Evolutionary conservation across 2,888 invertebrate species (phyloP), one percentile per base, ranked within the genome.

Genomic region (Melangyna quadrimaculata): DNA sequence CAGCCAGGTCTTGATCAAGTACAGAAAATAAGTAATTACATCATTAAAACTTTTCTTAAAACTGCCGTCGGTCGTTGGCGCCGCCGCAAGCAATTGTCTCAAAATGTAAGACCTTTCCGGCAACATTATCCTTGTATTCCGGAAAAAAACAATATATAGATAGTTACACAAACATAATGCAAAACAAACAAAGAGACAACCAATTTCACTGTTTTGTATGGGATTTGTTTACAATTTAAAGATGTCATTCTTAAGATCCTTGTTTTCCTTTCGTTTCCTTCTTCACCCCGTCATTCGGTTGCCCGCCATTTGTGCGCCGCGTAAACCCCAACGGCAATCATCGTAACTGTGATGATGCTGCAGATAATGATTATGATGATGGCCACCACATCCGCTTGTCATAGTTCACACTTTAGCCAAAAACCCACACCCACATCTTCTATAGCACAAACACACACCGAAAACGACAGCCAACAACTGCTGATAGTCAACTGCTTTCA

Each of bases 351-450:
- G 75, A 59, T 63, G 70, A 71, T 74, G 67, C 70, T 48, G 83
- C 14, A 55, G 83, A 79, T 79, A 83, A 83, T 83, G 79, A 79
- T 79, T 65, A 75, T 74, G 83, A 83, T 78, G 78, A 83, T 79
- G 83, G 65, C 77, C 53, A 79, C 79, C 78, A 43, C 79, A 78
- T 79, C 79, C 78, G 74, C 35, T 71, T 79, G 78, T 82, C 55
- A 78, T 37, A 65, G 63, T 78, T 78, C 63, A 70, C 73, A 74
- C 73, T 74, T 67, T 45, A 43, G 0, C 10, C 57, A 24, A 27
- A n/a, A 7, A 40, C 55, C 17, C 43, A 40, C 8, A 6, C 14
- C 9, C 19, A 32, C 55, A n/a, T n/a, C n/a, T n/a, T n/a, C n/a
- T n/a, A n/a, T 1, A 27, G 17, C 5, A 40, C 24, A 19, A 12